Conservation (phyloP, 1,140 invertebrate species). For the Pissodes strobi region DNA sequence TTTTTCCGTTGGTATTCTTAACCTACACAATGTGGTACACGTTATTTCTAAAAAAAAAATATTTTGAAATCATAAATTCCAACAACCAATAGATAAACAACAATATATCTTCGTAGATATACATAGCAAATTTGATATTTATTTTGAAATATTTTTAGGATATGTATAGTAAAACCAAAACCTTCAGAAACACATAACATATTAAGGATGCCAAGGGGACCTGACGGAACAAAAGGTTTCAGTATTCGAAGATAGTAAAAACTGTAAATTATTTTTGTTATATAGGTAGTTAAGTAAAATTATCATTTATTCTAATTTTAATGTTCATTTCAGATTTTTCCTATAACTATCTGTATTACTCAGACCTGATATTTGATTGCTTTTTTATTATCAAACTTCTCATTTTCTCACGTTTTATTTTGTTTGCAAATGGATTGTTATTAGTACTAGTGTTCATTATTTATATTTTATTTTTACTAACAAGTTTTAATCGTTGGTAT, state of each 20-base stretch:
- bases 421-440: background rate
- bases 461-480: conserved; percentile 10
- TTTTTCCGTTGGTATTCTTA: too few relatives aligned
- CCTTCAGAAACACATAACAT: conserved; percentile 51
- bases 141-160: conserved; percentile 35
- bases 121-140: too few relatives aligned
- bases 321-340: background rate
- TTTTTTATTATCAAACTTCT: background rate
- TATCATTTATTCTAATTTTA: conserved; percentile 2
- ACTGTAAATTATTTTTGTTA: conserved; percentile 18
- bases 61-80: too few relatives aligned
- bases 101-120: too few relatives aligned
- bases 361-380: background rate
- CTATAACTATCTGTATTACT: background rate
- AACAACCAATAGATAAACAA: too few relatives aligned
- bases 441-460: conserved; percentile 5
- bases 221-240: conserved; percentile 64
- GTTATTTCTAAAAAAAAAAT: too few relatives aligned
- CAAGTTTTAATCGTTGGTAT: background rate
- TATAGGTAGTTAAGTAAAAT: conserved; percentile 20
- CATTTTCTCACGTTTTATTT: background rate
- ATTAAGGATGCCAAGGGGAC: conserved; percentile 61
- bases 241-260: conserved; percentile 62
- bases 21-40: too few relatives aligned
- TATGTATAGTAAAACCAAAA: conserved; percentile 47